Conservation (phyloP, 2,797 vertebrate genomes). For the Lithobates sylvaticus region DNA sequence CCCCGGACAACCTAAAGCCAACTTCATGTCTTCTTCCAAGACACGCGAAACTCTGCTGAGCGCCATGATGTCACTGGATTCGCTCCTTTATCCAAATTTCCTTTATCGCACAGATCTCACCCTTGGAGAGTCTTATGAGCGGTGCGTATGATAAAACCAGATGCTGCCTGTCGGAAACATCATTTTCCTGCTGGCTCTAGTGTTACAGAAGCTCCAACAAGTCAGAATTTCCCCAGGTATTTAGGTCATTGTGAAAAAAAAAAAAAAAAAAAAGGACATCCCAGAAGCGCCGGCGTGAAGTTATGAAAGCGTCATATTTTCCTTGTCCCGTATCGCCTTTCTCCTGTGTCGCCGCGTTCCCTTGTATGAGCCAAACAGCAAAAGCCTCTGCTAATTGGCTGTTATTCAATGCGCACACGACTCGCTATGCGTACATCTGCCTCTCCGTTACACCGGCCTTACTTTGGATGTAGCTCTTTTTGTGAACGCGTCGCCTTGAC, state of each 20-base stretch:
- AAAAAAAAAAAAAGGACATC: conserved; percentile 41
- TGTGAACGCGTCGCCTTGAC: conserved; percentile 62
- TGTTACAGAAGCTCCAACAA: neutral
- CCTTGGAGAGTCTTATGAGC: neutral
- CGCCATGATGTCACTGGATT: conserved; percentile 6
- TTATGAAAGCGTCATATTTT: conserved; percentile 62
- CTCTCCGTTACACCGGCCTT: conserved; percentile 58
- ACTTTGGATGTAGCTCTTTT: conserved; percentile 61
- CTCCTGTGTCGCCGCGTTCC: conserved; percentile 59
- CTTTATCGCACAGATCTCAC: conserved; percentile 28
- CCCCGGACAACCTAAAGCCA: neutral
- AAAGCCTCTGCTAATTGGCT: conserved; percentile 69
- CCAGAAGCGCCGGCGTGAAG: conserved; percentile 23
- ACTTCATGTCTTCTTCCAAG: conserved; percentile 15
- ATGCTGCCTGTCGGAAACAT: conserved; percentile 5
- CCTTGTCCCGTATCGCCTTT: conserved; percentile 67
- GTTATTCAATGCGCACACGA: conserved; percentile 69
- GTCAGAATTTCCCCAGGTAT: conserved; percentile 48
- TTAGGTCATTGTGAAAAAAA: conserved; percentile 46
- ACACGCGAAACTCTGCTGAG: neutral
- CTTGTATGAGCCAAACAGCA: conserved; percentile 66
- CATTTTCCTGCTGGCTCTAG: neutral
- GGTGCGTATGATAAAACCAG: conserved; percentile 11
- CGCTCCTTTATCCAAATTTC: conserved; percentile 2
- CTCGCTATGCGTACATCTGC: conserved; percentile 56